Conservation (phyloP, 2,888 invertebrate genomes). For the Melikaiella ostensackeni region DNA sequence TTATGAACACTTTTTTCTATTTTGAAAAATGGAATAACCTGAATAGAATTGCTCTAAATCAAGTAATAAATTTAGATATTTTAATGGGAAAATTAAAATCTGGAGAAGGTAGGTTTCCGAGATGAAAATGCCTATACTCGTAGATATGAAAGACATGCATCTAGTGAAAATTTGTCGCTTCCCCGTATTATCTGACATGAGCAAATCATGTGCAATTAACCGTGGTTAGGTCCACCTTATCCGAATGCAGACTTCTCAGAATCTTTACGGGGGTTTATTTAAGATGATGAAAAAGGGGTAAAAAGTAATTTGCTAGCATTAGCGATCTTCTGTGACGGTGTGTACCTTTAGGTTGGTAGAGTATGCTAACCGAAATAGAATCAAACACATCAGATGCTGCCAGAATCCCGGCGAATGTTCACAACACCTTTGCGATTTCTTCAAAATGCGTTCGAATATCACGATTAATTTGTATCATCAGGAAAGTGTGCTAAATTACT, state of each 20-base stretch:
- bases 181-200: conserved; percentile 32
- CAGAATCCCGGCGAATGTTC: conserved; percentile 20
- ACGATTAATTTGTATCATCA: not conserved
- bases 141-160: conserved; percentile 4
- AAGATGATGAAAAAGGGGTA: conserved; percentile 47
- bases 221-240: conserved; percentile 46
- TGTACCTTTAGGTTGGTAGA: conserved; percentile 19
- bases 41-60: too few species aligned
- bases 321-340: conserved; percentile 19
- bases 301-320: conserved; percentile 39
- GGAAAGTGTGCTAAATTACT: not conserved
- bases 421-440: conserved; percentile 38
- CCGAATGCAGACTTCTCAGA: conserved; percentile 62
- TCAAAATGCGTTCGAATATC: conserved; percentile 5
- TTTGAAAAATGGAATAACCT: too few species aligned
- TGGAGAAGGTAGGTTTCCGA: not conserved
- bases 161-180: conserved; percentile 21
- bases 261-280: conserved; percentile 53
- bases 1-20: too few species aligned
- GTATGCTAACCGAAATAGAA: conserved; percentile 52
- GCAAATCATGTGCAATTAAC: conserved; percentile 30
- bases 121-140: not conserved
- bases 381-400: conserved; percentile 46
- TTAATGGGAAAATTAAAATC: not conserved
- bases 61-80: too few species aligned